Evolutionary conservation across 2,888 invertebrate species (phyloP).

Genomic region (Arctia plantaginis): DNA sequence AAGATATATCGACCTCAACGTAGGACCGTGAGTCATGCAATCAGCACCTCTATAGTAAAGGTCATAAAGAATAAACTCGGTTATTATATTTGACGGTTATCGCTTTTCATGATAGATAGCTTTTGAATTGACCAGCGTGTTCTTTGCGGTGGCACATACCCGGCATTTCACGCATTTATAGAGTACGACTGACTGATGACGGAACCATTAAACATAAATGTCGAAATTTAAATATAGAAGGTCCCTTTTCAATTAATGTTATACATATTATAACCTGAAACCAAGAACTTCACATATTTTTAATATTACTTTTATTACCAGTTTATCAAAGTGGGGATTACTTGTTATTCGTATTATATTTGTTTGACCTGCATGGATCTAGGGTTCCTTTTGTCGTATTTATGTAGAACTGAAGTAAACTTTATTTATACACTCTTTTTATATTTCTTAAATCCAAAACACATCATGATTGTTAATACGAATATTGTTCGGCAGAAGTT

Average conservation of each 20-base stretch:
- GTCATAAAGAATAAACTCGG: slow-evolving; percentile 70
- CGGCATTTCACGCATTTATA: slow-evolving; percentile 65
- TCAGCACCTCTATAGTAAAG: slow-evolving; percentile 69
- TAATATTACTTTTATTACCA: neutral
- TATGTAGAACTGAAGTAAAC: neutral
- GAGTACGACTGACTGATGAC: slow-evolving; percentile 66
- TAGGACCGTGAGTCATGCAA: slow-evolving; percentile 63
- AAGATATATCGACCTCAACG: slow-evolving; percentile 76
- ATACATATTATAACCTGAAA: neutral
- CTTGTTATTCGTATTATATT: neutral
- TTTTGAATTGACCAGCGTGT: slow-evolving; percentile 75
- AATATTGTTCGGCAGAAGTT: neutral
- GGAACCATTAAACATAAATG: slow-evolving; percentile 64
- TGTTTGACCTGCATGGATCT: neutral
- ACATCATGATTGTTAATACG: neutral
- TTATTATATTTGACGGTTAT: slow-evolving; percentile 63
- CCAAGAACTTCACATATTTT: neutral
- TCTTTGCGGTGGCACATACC: slow-evolving; percentile 66
- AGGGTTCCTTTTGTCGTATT: neutral
- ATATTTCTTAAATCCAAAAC: neutral
- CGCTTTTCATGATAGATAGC: slow-evolving; percentile 63
- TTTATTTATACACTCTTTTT: neutral
- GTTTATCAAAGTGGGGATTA: neutral
- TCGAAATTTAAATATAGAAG: slow-evolving; percentile 58
- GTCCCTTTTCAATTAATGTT: slow-evolving; percentile 20